Evolutionary conservation across 2,888 invertebrate genomes (phyloP), one percentile per base, ranked within the genome.

Genomic region (Julus scandinavius): DNA sequence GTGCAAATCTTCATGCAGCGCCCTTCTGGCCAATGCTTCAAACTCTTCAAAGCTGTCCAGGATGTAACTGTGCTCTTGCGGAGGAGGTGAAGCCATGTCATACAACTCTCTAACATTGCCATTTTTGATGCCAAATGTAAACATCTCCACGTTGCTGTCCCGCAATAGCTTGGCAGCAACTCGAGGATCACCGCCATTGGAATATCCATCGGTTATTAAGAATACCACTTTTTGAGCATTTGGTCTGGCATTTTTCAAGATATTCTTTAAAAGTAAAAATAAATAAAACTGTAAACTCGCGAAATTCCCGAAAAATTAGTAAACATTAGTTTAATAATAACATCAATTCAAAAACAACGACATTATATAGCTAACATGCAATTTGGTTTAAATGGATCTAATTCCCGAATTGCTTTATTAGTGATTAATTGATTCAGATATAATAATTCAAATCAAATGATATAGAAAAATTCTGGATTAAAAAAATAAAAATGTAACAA

Each of bases 191-290:
- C 94, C 95, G 1, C 95, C 95, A 91, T 95, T 95, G 7, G 95
- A 95, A 91, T 94, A 95, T 17, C 95, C 95, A 91, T 95, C 95
- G 0, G 95, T 95, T 90, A 95, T 94, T 4, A 95, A 92, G 90
- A 95, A 95, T 13, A 95, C 92, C 0, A 94, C 94, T 91, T 95
- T 95, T 90, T 92, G 90, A 0, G 93, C 93, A 86, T 91, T 91
- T 4, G 90, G 90, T 11, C 93, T 90, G 0, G 92, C 90, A 11
- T 90, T 90, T 40, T 90, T 89, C 45, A 92, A 89, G 1, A 92
- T 91, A 90, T 91, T 90, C 92, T 92, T 89, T 88, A 80, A 80
- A 80, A 0, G 63, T 7, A 72, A 72, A 20, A 20, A 9, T 45
- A 72, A 5, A 7, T 20, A 2, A 6, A 20, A 20, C 20, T 7